A percentile compares a stretch with the other conserved stretches of the same genome.
These are phyloP conservation scores for Ophiothrix spiculata DNA, from an alignment of 35 echinoderm and acorn worm genomes.

Conservation along the genomic window DNA sequence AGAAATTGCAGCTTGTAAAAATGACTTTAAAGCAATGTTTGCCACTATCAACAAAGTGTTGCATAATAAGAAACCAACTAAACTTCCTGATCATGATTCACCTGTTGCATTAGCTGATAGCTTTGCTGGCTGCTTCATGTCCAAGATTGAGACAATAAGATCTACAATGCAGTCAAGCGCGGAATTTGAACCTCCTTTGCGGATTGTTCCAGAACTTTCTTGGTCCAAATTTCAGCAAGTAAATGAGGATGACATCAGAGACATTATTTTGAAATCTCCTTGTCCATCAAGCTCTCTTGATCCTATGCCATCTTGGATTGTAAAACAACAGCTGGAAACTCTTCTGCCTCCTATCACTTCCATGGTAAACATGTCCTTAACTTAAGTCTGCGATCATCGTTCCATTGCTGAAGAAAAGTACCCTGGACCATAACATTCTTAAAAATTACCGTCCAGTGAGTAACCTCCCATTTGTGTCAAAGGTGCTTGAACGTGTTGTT, in stretches of 20 bases:
- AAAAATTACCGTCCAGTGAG: slow-evolving; percentile 58
- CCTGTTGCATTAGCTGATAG: background rate
- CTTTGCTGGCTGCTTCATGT: background rate
- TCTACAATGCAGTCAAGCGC: background rate
- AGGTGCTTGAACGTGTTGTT: slow-evolving; percentile 47
- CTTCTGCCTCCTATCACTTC: slow-evolving; percentile 21
- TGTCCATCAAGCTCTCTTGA: background rate
- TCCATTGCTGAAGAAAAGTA: slow-evolving; percentile 20
- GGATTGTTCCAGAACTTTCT: background rate
- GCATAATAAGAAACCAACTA: slow-evolving; percentile 1
- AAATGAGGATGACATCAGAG: background rate
- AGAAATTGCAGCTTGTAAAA: slow-evolving; percentile 33
- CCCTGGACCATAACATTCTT: slow-evolving; percentile 18
- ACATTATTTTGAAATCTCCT: background rate
- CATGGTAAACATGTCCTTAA: background rate
- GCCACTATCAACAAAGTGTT: slow-evolving; percentile 9
- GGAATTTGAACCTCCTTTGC: background rate
- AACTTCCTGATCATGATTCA: slow-evolving; percentile 36
- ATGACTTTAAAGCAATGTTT: background rate
- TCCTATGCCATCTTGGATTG: slow-evolving; percentile 12
- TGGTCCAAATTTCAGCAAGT: background rate
- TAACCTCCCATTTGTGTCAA: slow-evolving; percentile 54
- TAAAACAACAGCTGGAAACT: slow-evolving; percentile 5
- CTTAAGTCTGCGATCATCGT: slow-evolving; percentile 31
- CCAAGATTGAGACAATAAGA: background rate